These are phyloP conservation scores for Pseudomyrmex sp. DNA, from an alignment of 1,140 invertebrate species.

Conservation along the genomic window DNA sequence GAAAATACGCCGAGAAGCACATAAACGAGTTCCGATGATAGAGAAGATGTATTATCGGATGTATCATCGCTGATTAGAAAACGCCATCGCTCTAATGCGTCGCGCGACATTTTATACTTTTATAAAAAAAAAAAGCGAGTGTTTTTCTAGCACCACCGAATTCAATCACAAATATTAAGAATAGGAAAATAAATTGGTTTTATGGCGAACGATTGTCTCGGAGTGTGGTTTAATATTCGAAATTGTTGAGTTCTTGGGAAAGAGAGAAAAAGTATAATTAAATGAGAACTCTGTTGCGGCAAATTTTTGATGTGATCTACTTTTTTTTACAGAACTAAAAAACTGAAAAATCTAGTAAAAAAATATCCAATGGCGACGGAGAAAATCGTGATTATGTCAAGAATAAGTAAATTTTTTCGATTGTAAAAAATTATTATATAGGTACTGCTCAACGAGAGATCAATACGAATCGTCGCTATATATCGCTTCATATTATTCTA, in stretches of 20 bases:
- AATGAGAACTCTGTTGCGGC: background rate
- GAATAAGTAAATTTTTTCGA: too few species aligned
- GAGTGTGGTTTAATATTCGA: slow-evolving; percentile 8
- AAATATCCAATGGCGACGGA: too few species aligned
- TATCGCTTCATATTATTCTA: slow-evolving; percentile 36
- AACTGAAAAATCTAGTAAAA: background rate
- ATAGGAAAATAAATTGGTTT: background rate
- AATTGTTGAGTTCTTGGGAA: background rate
- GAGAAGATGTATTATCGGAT: background rate
- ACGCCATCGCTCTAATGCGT: background rate
- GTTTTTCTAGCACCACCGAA: background rate
- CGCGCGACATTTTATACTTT: background rate
- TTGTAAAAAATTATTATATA: too few species aligned
- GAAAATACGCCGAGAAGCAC: background rate
- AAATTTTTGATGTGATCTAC: background rate
- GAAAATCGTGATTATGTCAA: too few species aligned
- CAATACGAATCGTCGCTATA: background rate
- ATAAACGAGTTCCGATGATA: background rate
- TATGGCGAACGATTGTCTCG: background rate
- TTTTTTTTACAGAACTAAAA: background rate
- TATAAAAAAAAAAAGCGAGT: background rate
- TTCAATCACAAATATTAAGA: background rate
- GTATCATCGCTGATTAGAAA: background rate
- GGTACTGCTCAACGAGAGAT: background rate
- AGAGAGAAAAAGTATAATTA: background rate